These are phyloP conservation scores for Stomatorhinus ivindoensis DNA, from an alignment of 2,113 vertebrate species.

Conservation along the genomic window DNA sequence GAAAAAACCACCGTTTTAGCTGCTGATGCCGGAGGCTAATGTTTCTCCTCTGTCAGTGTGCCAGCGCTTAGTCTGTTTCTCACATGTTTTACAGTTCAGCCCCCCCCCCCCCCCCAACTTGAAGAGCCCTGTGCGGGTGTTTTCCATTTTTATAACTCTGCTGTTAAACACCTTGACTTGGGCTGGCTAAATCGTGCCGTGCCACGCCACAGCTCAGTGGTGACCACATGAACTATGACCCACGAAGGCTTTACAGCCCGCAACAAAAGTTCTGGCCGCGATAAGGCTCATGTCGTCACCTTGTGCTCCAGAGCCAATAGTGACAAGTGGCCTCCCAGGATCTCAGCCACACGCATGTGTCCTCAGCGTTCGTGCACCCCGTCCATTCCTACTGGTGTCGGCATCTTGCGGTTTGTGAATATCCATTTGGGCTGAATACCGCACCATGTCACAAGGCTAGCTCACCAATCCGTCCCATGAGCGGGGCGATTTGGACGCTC, in stretches of 20 bases:
- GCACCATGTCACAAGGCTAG: constrained; percentile 18
- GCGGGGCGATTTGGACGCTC: constrained; percentile 10
- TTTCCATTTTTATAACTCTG: constrained; percentile 43
- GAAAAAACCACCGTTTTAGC: constrained; percentile 30
- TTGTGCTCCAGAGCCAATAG: constrained; percentile 8
- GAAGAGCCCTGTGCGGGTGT: constrained; percentile 41
- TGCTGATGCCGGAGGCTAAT: constrained; percentile 37
- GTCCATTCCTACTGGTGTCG: not conserved
- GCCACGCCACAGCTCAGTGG: constrained; percentile 27
- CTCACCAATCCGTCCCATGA: constrained; percentile 20
- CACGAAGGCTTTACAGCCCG: constrained; percentile 34
- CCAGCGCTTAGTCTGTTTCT: constrained; percentile 35
- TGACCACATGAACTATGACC: constrained; percentile 33
- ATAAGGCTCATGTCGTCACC: constrained; percentile 31
- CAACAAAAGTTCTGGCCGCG: constrained; percentile 38
- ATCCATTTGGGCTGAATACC: not conserved
- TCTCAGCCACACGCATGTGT: not conserved
- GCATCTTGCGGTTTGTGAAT: not conserved
- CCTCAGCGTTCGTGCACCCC: no score
- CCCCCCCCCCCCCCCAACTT: constrained; percentile 25
- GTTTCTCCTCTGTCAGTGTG: constrained; percentile 12
- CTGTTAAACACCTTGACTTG: constrained; percentile 39
- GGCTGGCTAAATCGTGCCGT: constrained; percentile 27
- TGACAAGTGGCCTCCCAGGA: constrained; percentile 11
- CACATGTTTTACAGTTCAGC: constrained; percentile 33